Evolutionary conservation across 2,797 vertebrate species (phyloP), one percentile per base, ranked within the genome.

Genomic region (Florisuga fusca): DNA sequence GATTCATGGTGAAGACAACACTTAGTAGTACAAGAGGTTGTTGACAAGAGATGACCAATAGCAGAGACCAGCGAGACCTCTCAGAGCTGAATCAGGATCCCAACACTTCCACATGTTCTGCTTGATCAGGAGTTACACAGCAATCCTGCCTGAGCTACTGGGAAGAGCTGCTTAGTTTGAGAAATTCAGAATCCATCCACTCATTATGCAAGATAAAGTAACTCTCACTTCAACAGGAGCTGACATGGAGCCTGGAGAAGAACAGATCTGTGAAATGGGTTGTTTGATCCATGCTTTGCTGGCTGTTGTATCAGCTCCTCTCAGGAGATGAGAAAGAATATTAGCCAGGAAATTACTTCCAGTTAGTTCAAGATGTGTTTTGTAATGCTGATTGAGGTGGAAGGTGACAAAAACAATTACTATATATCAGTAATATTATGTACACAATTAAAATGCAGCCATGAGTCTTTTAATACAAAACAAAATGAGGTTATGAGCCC

Each of bases 351-450:
- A 96, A 96, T 85, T 73, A 83, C 66, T 74, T 61, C 73, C 69
- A 54, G 76, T 86, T 88, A 83, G 82, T 93, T 93, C 64, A 20
- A 93, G 61, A 45, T 86, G 63, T 74, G 73, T 85, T 93, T 87
- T 93, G 69, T 87, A 88, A 86, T 55, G 93, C 79, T 89, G 93
- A 94, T 62, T 81, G 84, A 94, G 89, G 91, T 95, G 81, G 76
- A 95, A 95, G 85, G 84, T 78, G 89, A 84, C 74, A 87, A 89
- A 89, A 91, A 90, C 84, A 82, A 84, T 78, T 78, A 77, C 71
- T 94, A 91, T 93, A 82, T 92, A 93, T 93, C 85, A 91, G 54
- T 86, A 93, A 80, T 84, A 90, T 79, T 89, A 94, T 84, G 71
- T 79, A 82, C 84, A 90, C 81, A 94, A 92, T 89, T 96, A 90